phyloP scores from a whole-genome alignment of 2,797 vertebrate species.

The Eulemur rubriventer region DNA sequence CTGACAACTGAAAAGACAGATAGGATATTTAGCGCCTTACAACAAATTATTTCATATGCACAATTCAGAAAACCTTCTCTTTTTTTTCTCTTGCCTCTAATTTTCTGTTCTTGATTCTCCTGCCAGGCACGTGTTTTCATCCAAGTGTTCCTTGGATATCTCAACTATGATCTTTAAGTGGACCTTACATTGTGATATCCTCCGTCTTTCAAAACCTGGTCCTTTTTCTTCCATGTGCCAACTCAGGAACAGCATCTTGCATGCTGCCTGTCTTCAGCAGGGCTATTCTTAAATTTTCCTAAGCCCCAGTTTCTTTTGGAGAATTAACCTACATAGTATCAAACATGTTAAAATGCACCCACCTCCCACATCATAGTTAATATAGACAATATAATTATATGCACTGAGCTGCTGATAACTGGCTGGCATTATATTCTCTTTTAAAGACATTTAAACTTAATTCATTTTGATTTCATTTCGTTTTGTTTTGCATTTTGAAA shows the following conservation, averaged over 20 bases:
- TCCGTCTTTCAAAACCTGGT: neutral
- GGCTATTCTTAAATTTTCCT: slow-evolving; percentile 26
- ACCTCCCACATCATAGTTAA: neutral
- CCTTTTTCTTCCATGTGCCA: neutral
- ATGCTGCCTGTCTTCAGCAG: neutral
- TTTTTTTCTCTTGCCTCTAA: neutral
- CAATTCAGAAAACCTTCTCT: neutral
- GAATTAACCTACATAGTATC: neutral
- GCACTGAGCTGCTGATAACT: neutral
- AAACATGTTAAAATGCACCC: slow-evolving; percentile 5
- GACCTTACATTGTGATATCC: neutral
- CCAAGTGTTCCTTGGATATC: neutral
- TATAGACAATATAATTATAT: neutral
- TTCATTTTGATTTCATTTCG: neutral
- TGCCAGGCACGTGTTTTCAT: neutral
- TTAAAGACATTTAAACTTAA: neutral
- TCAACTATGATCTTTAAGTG: neutral
- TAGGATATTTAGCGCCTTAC: neutral
- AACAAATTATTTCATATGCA: neutral
- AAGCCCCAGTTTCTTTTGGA: neutral
- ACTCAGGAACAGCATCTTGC: neutral
- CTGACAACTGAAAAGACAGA: neutral
- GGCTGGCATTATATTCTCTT: neutral
- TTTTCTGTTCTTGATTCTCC: neutral
- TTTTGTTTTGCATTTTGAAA: neutral